Conservation (phyloP, 1,140 invertebrate genomes). For the Habropoda laboriosa region DNA sequence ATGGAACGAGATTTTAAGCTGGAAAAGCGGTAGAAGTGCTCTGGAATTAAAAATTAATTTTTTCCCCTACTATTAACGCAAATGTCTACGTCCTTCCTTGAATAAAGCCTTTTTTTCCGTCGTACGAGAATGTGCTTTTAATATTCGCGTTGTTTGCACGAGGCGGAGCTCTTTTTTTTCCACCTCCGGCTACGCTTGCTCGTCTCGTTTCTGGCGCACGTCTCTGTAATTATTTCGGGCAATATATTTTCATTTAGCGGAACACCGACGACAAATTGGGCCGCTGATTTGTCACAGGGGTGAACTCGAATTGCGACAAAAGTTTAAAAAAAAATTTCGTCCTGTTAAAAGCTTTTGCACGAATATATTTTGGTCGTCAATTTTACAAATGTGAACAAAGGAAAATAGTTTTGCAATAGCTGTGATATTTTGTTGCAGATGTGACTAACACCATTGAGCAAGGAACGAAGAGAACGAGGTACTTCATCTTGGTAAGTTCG, state of each 20-base stretch:
- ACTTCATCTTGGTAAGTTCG: constrained; percentile 6
- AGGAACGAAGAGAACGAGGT: neutral
- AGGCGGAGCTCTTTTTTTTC: too few species aligned
- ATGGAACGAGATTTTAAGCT: neutral
- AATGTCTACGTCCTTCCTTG: neutral
- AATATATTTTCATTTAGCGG: neutral
- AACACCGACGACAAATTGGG: neutral
- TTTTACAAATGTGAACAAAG: neutral
- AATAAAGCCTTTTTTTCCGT: too few species aligned
- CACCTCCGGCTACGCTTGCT: neutral
- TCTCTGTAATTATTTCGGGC: neutral
- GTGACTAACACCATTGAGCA: neutral
- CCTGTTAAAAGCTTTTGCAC: too few species aligned
- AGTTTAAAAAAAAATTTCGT: neutral
- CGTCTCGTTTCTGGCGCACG: too few species aligned
- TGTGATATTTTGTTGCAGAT: neutral
- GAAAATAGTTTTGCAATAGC: too few species aligned
- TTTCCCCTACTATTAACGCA: neutral
- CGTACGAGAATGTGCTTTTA: too few species aligned
- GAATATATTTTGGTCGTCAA: neutral
- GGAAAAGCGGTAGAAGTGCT: neutral
- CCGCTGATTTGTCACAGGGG: neutral
- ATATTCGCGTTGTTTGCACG: too few species aligned
- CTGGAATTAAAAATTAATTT: neutral
- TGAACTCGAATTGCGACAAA: too few species aligned